Conservation (phyloP, 2,888 invertebrate genomes). For the Cordilura impudica region DNA sequence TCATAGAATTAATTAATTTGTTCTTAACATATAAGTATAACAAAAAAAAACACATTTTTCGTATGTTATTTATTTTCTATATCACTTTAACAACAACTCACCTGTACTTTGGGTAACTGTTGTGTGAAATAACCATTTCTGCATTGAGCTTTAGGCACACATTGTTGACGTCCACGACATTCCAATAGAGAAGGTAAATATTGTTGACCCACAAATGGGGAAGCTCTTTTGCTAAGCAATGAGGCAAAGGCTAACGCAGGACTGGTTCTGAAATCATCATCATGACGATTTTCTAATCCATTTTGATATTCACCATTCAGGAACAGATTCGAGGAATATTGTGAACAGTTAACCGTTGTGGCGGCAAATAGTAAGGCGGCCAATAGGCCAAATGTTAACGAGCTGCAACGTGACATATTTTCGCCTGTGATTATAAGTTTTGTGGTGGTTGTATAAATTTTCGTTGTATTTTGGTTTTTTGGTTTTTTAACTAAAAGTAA, state of each 20-base stretch:
- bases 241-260: constrained; percentile 72
- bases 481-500: constrained; percentile 2
- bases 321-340: constrained; percentile 73
- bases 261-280: constrained; percentile 67
- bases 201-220: constrained; percentile 73
- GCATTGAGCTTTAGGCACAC: constrained; percentile 73
- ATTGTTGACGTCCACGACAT: constrained; percentile 72
- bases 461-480: neutral
- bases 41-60: neutral
- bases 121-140: constrained; percentile 70
- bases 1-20: neutral
- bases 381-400: constrained; percentile 65
- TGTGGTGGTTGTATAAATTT: neutral
- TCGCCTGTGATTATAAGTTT: constrained; percentile 35
- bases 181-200: constrained; percentile 74
- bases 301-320: constrained; percentile 75
- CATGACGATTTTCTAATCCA: constrained; percentile 68
- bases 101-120: constrained; percentile 72
- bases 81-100: constrained; percentile 62
- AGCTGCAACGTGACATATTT: constrained; percentile 68
- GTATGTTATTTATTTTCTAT: neutral
- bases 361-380: constrained; percentile 60
- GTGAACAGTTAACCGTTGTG: constrained; percentile 58
- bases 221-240: constrained; percentile 74
- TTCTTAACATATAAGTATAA: neutral